These are phyloP conservation scores for Lampropteryx suffumata DNA, from an alignment of 2,888 invertebrate species.

Conservation along the genomic window DNA sequence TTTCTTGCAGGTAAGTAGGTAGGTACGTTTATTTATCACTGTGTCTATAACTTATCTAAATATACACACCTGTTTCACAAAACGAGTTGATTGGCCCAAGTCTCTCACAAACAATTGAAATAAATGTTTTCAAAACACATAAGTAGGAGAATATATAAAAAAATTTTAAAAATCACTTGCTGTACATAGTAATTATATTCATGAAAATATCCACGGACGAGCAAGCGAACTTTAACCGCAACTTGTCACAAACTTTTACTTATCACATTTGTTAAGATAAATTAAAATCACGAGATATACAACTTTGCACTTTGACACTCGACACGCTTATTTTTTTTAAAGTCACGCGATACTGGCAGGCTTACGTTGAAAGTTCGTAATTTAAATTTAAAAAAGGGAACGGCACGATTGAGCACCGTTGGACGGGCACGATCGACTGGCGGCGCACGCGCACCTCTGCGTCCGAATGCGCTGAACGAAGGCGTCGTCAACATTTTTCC, in stretches of 20 bases:
- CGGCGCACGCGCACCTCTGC: conserved; percentile 69
- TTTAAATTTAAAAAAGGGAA: conserved; percentile 47
- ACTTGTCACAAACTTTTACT: conserved; percentile 61
- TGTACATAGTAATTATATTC: conserved; percentile 26
- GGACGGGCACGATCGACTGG: conserved; percentile 73
- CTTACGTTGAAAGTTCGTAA: conserved; percentile 60
- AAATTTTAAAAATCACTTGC: conserved; percentile 27
- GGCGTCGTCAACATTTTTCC: conserved; percentile 56
- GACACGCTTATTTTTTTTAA: conserved; percentile 42
- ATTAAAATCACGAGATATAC: conserved; percentile 34
- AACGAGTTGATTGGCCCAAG: conserved; percentile 5
- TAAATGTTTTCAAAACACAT: conserved; percentile 11
- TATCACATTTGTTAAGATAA: conserved; percentile 42
- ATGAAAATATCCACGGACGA: conserved; percentile 53
- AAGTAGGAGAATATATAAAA: neutral
- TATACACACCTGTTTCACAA: conserved; percentile 41
- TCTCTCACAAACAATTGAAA: conserved; percentile 13
- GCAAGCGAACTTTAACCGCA: conserved; percentile 64
- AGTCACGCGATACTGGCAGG: conserved; percentile 38
- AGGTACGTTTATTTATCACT: too few species aligned
- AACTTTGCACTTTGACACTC: conserved; percentile 50
- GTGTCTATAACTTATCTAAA: conserved; percentile 4
- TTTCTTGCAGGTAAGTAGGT: neutral
- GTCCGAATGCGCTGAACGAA: conserved; percentile 53
- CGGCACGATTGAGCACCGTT: conserved; percentile 60